Conservation (phyloP, 2,797 vertebrate species). For the Darevskia nairensis region DNA sequence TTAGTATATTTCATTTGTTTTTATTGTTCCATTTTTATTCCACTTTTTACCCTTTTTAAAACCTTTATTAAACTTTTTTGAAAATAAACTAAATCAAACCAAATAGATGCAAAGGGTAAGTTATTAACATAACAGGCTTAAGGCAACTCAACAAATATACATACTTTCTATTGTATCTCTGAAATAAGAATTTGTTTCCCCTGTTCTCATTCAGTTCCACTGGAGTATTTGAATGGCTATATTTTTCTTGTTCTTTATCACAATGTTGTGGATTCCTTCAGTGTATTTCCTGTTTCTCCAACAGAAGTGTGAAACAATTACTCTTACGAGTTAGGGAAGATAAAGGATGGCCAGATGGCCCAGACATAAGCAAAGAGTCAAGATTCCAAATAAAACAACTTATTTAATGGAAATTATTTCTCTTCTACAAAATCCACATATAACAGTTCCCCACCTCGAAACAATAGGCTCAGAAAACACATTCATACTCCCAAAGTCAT, state of each 20-base stretch:
- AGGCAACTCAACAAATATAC: neutral
- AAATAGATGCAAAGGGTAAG: too few relatives aligned
- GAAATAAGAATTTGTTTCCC: neutral
- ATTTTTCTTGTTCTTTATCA: neutral
- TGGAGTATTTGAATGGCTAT: constrained; percentile 17
- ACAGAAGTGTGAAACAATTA: neutral
- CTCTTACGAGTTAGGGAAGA: neutral
- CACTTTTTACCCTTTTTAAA: too few relatives aligned
- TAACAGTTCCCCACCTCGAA: constrained; percentile 41
- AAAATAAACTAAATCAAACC: too few relatives aligned
- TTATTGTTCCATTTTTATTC: too few relatives aligned
- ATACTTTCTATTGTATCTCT: neutral
- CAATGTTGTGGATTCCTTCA: neutral
- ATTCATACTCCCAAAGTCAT: constrained; percentile 45
- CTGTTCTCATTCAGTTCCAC: neutral
- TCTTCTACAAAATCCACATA: constrained; percentile 13
- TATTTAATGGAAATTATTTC: constrained; percentile 7
- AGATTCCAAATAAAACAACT: neutral
- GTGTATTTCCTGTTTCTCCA: neutral
- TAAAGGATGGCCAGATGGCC: neutral
- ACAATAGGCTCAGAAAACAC: constrained; percentile 28
- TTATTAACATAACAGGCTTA: too few relatives aligned
- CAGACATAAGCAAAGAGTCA: neutral
- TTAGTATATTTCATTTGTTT: neutral
- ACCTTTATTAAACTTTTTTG: too few relatives aligned